Conservation (phyloP, 1,140 invertebrate species). For the Sinonovacula constricta region DNA sequence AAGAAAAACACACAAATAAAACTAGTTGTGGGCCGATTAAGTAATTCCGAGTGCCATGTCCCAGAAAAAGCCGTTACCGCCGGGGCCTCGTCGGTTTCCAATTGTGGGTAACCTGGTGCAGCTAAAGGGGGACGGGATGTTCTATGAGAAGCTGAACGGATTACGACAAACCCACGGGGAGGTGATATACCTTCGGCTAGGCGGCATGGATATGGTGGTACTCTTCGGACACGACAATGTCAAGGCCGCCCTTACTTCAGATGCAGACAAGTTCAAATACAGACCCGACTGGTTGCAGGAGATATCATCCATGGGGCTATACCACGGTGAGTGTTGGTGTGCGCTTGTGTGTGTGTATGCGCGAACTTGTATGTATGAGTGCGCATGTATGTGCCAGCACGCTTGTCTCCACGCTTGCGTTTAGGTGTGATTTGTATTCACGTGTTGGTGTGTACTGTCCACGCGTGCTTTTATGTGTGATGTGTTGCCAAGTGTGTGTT, state of each 20-base stretch:
- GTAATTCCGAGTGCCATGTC: no score
- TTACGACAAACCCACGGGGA: conserved; percentile 29
- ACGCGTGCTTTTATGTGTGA: no score
- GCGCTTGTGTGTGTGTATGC: no score
- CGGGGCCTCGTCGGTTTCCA: conserved; percentile 21
- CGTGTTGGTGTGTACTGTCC: no score
- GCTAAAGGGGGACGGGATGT: conserved; percentile 35
- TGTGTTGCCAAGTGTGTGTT: no score
- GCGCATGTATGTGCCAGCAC: no score
- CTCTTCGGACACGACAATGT: conserved; percentile 47
- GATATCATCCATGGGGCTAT: conserved; percentile 24
- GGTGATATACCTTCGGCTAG: conserved; percentile 29
- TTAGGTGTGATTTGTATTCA: no score
- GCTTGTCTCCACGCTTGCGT: no score
- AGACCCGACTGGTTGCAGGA: conserved; percentile 43
- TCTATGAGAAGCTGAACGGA: conserved; percentile 42
- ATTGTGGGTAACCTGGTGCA: conserved; percentile 35
- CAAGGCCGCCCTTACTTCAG: not conserved
- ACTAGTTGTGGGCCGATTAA: no score
- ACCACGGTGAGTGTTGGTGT: conserved; percentile 29
- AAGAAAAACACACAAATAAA: no score
- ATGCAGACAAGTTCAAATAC: conserved; percentile 29
- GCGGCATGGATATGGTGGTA: conserved; percentile 24
- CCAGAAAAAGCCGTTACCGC: not conserved
- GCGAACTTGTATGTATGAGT: no score